Conservation (phyloP, 2,888 invertebrate genomes). For the Philaethria dido region DNA sequence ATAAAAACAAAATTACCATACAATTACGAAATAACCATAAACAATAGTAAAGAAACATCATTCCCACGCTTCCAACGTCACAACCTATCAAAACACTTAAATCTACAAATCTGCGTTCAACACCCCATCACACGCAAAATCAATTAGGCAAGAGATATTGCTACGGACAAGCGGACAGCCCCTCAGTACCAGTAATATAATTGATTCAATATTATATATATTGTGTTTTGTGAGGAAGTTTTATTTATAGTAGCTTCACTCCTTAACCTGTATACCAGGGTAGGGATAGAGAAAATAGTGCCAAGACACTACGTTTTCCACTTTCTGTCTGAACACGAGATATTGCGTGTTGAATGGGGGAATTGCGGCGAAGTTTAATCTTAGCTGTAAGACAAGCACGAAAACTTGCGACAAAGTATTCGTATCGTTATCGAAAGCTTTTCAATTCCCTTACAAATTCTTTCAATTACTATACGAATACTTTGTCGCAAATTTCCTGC, state of each 20-base stretch:
- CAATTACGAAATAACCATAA: not conserved
- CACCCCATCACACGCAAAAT: slow-evolving; percentile 62
- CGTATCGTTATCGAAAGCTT: no score
- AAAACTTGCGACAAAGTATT: no score
- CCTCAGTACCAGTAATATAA: slow-evolving; percentile 7
- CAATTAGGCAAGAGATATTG: slow-evolving; percentile 66
- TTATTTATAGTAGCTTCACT: no score
- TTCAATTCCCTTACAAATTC: no score
- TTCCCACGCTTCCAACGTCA: slow-evolving; percentile 61
- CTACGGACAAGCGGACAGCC: slow-evolving; percentile 50
- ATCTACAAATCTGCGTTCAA: slow-evolving; percentile 58
- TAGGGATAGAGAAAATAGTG: not conserved
- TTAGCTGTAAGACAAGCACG: no score
- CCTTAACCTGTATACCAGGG: no score
- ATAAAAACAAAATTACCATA: not conserved
- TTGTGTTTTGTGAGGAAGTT: not conserved
- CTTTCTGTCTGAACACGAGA: no score
- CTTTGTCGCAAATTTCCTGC: no score
- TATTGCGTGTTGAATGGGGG: no score
- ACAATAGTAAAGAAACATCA: slow-evolving; percentile 30
- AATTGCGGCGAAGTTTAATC: no score
- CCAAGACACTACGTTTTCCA: no score
- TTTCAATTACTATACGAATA: no score
- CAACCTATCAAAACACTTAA: slow-evolving; percentile 68
- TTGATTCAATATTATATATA: slow-evolving; percentile 14